A percentile compares a stretch with the other conserved stretches of the same genome.
phyloP scores from a whole-genome alignment of 2,888 invertebrate species.

The Ethmia dodecea region DNA sequence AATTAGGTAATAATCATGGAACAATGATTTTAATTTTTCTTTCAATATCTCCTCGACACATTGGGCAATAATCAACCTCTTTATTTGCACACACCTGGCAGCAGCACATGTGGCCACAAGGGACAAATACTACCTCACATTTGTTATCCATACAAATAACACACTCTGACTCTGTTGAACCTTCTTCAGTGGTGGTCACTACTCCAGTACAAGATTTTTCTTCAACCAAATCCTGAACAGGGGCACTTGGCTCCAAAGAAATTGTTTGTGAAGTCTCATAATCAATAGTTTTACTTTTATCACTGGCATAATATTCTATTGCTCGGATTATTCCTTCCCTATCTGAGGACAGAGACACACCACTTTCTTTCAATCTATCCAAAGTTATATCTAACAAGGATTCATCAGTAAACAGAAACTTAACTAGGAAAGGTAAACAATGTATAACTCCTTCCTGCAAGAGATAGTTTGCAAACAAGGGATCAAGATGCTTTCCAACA shows the following conservation, averaged over 20 bases:
- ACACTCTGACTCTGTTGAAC: slow-evolving; percentile 80
- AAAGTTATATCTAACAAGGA: slow-evolving; percentile 71
- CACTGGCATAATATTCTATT: slow-evolving; percentile 76
- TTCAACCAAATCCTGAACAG: slow-evolving; percentile 19
- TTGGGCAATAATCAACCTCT: slow-evolving; percentile 82
- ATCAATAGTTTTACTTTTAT: slow-evolving; percentile 42
- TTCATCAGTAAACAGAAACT: slow-evolving; percentile 73
- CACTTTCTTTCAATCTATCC: slow-evolving; percentile 76
- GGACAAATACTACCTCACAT: slow-evolving; percentile 86
- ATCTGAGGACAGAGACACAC: slow-evolving; percentile 75
- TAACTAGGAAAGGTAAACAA: slow-evolving; percentile 85
- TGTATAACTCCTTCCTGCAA: slow-evolving; percentile 85
- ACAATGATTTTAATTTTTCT: slow-evolving; percentile 82
- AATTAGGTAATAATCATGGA: slow-evolving; percentile 68
- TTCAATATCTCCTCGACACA: slow-evolving; percentile 85
- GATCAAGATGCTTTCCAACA: slow-evolving; percentile 80
- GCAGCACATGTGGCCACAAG: slow-evolving; percentile 92
- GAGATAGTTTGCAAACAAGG: slow-evolving; percentile 81
- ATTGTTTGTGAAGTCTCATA: slow-evolving; percentile 24
- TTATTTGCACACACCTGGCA: slow-evolving; percentile 83
- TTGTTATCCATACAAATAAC: slow-evolving; percentile 88
- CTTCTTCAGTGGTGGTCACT: slow-evolving; percentile 41
- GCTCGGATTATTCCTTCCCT: slow-evolving; percentile 80
- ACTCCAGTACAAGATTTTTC: slow-evolving; percentile 50
- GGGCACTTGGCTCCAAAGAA: slow-evolving; percentile 36